Evolutionary conservation across 2,797 vertebrate genomes (phyloP).

Genomic region (Lepilemur ruficaudatus): DNA sequence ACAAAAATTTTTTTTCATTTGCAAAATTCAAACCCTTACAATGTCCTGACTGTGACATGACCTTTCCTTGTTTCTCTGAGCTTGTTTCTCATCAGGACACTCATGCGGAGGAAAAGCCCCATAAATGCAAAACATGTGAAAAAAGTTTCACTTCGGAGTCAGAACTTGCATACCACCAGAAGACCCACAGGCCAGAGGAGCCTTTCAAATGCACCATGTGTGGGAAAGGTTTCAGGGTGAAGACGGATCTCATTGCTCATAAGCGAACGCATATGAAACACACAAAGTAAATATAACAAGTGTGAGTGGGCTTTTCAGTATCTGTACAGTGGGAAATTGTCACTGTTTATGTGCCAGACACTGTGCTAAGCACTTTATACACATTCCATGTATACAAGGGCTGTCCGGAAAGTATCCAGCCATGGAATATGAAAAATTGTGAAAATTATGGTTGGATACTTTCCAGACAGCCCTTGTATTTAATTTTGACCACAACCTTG

Average conservation of each 20-base stretch:
- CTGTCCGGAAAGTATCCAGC: too few species aligned
- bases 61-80: constrained; percentile 57
- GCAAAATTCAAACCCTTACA: constrained; percentile 52
- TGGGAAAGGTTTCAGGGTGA: constrained; percentile 37
- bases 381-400: not conserved
- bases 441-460: too few species aligned
- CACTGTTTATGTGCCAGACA: not conserved
- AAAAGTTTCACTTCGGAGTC: constrained; percentile 45
- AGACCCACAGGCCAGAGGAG: constrained; percentile 24
- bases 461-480: not conserved
- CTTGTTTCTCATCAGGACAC: constrained; percentile 50
- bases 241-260: constrained; percentile 4
- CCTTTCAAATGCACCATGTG: constrained; percentile 22
- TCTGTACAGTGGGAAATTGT: not conserved
- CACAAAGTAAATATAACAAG: not conserved
- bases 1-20: constrained; percentile 37
- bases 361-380: constrained; percentile 15
- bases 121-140: constrained; percentile 6
- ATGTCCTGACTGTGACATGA: constrained; percentile 28
- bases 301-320: not conserved
- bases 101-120: constrained; percentile 31
- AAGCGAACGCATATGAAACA: constrained; percentile 33
- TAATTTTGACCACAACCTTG: not conserved
- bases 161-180: constrained; percentile 33
- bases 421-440: too few species aligned